Base-by-base conservation (phyloP, 1,140 invertebrate species). In the Drosophila watanabei region DNA sequence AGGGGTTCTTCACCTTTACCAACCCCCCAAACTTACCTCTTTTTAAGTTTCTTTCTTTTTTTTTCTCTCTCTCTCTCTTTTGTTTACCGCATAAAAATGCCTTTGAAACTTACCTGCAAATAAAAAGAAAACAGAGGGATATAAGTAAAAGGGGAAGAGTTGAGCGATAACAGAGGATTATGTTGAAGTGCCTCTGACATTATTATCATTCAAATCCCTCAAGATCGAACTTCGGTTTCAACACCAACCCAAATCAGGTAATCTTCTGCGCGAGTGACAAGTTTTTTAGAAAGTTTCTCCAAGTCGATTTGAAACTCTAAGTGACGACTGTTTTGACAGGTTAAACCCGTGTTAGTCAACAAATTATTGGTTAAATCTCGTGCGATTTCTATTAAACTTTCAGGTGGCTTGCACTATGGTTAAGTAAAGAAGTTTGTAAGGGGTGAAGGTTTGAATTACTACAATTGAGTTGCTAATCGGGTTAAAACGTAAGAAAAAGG, bases 51-150 rank as follows among this genome's bases (percentile, higher is more conserved):
- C 20, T 16, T 37, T 66, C 43, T 41, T 30, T 43, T 56, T 61
- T 48, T 41, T 5, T 48, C 24, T 24, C 24, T 43, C n/a, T 57
- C 9, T 14, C 20, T 33, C 46, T 39, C 10, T 57, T 52, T 48
- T 73, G 48, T 79, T 79, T 64, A 49, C 60, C 59, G 33, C 59
- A 65, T 64, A 65, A 45, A 73, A 79, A 58, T 80, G 79, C 28
- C 60, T 69, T 65, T 72, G 51, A 41, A 72, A 80, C 77, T 80
- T 80, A 80, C 77, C 77, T 80, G 76, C 20, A 79, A 79, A 63
- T 41, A 64, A 58, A 79, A 79, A 63, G 45, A 37, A 62, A 46
- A 35, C 16, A 79, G n/a, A 65, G 33, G 63, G 24, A 51, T 30
- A 37, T 69, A 66, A 72, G 71, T 72, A 70, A 75, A 48, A 35